phyloP scores from a whole-genome alignment of 1,140 invertebrate species.

The Euglossa dilemma region DNA sequence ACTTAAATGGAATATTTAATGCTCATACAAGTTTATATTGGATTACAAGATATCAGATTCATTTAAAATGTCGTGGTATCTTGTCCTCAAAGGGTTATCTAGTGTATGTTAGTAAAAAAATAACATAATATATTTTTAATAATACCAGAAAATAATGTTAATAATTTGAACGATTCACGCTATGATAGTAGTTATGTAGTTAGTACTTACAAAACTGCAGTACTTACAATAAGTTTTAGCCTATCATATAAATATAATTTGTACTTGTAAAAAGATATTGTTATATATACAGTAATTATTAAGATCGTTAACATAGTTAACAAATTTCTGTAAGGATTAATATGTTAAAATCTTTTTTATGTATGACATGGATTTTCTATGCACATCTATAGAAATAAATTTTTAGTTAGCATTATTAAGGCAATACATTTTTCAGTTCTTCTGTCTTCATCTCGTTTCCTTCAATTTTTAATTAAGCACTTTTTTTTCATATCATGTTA shows the following conservation, averaged over 20 bases:
- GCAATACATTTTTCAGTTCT: background rate
- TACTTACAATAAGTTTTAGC: background rate
- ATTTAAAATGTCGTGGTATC: constrained; percentile 94
- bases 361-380: constrained; percentile 18
- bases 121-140: constrained; percentile 22
- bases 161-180: constrained; percentile 16
- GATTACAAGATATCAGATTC: constrained; percentile 92
- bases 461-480: background rate
- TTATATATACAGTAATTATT: background rate
- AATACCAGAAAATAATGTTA: background rate
- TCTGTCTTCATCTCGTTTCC: background rate
- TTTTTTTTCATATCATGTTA: background rate
- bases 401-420: background rate
- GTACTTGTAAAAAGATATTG: background rate
- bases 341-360: constrained; percentile 3
- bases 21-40: constrained; percentile 84
- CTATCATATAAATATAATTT: background rate
- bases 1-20: constrained; percentile 82
- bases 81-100: constrained; percentile 93
- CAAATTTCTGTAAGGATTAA: constrained; percentile 1
- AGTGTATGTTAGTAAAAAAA: constrained; percentile 74
- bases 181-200: background rate
- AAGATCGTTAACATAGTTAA: background rate
- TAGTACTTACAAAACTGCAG: constrained; percentile 25
- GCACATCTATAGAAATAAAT: background rate